Base-by-base conservation (phyloP, 2,888 invertebrate species). In the Watsonalla binaria region DNA sequence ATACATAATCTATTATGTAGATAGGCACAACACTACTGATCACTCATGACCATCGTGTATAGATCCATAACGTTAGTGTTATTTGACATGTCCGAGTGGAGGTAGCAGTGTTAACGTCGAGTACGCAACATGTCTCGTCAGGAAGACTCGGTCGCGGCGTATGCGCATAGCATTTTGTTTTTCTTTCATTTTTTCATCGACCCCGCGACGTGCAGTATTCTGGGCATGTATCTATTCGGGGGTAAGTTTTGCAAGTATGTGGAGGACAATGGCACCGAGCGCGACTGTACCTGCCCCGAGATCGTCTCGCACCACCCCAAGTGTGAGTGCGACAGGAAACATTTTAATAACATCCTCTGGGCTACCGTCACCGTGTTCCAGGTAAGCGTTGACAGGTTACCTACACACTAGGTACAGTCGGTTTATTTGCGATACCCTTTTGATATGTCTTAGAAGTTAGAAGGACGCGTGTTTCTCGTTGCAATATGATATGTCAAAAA, bases 151-250 rank as follows among this genome's bases (percentile, higher is more conserved):
- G 82, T 82, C 83, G 86, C 84, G 78, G 82, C 82, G 82, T 85
- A 72, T 86, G 89, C 87, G 90, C 90, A 89, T 86, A 89, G 90
- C 86, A 87, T 90, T 89, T 82, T 85, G 70, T 86, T 85, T 86
- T 86, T 86, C 87, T 90, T 87, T 90, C 90, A 89, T 90, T 90
- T 84, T 85, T 79, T 81, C 89, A 88, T 87, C 84, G 84, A 80
- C 78, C 80, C 73, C 82, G 66, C 84, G 72, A 74, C 88, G 92
- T 92, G 92, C 96, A 98, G 98, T 95, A 97, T 98, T 93, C 96
- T 98, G 94, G 98, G 98, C 93, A 98, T 98, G 98, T 97, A 97
- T 94, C 96, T 98, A 93, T 98, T 98, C 94, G 98, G 98, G 92
- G 98, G 98, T 96, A 98, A 98, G 96, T 98, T 98, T 97, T 98